A percentile compares a stretch with the other conserved stretches of the same genome.
These are phyloP conservation scores for Xiphorhynchus erythropygius DNA, from an alignment of 2,797 vertebrate species.

Conservation along the genomic window DNA sequence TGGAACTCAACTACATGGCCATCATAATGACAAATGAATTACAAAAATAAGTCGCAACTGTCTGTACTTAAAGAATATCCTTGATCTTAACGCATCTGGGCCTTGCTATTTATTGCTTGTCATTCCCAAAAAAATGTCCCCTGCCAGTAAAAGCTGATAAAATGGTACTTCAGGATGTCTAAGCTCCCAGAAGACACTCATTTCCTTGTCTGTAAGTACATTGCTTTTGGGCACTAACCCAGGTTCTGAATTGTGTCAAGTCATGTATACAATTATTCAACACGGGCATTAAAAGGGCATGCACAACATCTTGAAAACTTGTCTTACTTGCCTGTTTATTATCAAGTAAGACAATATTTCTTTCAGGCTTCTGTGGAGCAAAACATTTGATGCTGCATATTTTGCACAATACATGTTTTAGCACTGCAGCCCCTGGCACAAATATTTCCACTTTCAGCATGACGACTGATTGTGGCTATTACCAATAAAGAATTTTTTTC, in stretches of 20 bases:
- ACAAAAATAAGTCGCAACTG: not conserved
- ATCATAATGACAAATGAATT: not conserved
- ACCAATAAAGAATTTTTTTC: not conserved
- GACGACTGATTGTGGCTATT: not conserved
- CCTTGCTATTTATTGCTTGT: not conserved
- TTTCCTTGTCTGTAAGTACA: not conserved
- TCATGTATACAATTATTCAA: not conserved
- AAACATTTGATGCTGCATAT: not conserved
- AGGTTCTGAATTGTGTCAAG: not conserved
- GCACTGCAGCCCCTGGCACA: not conserved
- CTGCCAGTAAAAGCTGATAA: not conserved
- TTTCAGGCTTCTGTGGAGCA: not conserved
- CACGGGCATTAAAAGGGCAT: not conserved
- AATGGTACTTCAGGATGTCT: not conserved
- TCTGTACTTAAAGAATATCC: not conserved
- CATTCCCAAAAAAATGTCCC: not conserved
- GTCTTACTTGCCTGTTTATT: not conserved
- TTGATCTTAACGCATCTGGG: not conserved
- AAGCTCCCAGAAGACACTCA: not conserved
- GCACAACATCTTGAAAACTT: not conserved
- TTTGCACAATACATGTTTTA: not conserved
- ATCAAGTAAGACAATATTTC: not conserved
- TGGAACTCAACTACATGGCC: not conserved
- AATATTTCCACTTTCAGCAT: not conserved
- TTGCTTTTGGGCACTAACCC: not conserved